Base-by-base conservation (phyloP, 2,113 vertebrate species). In the Oryzias melastigma region DNA sequence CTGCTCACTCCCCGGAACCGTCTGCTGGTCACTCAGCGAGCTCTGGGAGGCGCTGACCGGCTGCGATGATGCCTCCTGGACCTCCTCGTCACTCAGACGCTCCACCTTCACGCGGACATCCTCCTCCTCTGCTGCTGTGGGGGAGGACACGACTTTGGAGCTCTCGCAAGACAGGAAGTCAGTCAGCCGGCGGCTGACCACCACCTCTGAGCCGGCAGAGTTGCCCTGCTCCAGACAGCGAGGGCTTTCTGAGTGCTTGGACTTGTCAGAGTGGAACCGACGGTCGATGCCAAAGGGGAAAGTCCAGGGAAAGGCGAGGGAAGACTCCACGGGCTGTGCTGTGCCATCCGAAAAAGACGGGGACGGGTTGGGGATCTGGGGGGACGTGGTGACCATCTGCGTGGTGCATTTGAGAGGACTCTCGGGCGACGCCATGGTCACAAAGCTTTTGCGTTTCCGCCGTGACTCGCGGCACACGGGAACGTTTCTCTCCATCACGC, bases 11-110 rank as follows among this genome's bases (percentile, higher is more conserved):
- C 97, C 95, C 0, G 96, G 97, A 42, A 99, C 97, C 0, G 96
- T 98, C 88, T 99, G 97, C 71, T 99, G 97, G 82, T 99, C 97
- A 5, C 95, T 98, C 86, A 99, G 88, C 0, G 96, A 98, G 84
- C 96, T 98, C 88, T 98, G 97, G 62, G 97, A 96, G 1, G 93
- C 96, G 52, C 96, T 98, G 57, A 98, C 93, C 0, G 95, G 93
- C 83, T 99, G 97, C 0, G 96, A 95, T 0, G 93, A 95, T 0
- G 96, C 94, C 85, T 99, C 96, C 1, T 98, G 97, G 15, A 91
- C 95, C 76, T 99, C 97, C 84, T 99, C 97, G 0, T 99, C 96
- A 13, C 97, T 98, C 14, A 99, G 85, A 62, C 96, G 90, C 52
- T 99, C 97, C 71, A 98, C 96, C 83, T 99, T 99, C 81, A 99